A percentile compares a stretch with the other conserved stretches of the same genome.
Evolutionary conservation across 2,797 vertebrate genomes (phyloP).

Genomic region (Helarctos malayanus): DNA sequence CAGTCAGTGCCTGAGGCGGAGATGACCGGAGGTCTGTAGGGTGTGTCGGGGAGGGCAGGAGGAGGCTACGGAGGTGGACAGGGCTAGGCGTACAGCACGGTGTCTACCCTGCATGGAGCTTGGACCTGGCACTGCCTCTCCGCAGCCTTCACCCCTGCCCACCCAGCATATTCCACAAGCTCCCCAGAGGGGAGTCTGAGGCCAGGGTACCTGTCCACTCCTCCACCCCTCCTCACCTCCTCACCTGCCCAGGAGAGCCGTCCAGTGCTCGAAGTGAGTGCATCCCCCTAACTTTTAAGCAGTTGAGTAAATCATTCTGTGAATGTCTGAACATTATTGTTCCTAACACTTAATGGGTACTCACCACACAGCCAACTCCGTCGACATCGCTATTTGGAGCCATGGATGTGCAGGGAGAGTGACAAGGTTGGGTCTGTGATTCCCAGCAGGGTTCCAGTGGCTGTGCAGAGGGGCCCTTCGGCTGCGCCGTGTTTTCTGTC

Average conservation of each 20-base stretch:
- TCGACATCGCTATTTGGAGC: not conserved
- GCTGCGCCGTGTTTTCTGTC: not conserved
- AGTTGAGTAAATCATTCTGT: not conserved
- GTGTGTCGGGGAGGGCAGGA: too few relatives aligned
- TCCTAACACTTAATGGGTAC: not conserved
- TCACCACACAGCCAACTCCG: accelerated
- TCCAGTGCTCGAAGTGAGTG: not conserved
- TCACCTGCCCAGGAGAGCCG: not conserved
- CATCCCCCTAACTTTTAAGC: not conserved
- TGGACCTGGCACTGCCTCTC: not conserved
- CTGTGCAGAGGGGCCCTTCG: not conserved
- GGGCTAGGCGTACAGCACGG: accelerated
- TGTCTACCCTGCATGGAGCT: not conserved
- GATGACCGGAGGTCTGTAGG: not conserved
- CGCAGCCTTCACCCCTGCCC: not conserved
- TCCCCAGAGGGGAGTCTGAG: not conserved
- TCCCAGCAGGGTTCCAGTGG: not conserved
- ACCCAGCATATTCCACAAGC: not conserved
- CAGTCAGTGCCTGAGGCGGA: not conserved
- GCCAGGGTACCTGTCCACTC: too few relatives aligned
- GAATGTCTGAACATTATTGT: not conserved
- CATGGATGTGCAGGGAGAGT: not conserved
- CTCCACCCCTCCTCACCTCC: not conserved
- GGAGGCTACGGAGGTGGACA: not conserved
- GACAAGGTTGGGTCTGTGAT: not conserved